Evolutionary conservation across 2,113 vertebrate species (phyloP), one percentile per base, ranked within the genome.

Genomic region (Lipotes vexillifer): DNA sequence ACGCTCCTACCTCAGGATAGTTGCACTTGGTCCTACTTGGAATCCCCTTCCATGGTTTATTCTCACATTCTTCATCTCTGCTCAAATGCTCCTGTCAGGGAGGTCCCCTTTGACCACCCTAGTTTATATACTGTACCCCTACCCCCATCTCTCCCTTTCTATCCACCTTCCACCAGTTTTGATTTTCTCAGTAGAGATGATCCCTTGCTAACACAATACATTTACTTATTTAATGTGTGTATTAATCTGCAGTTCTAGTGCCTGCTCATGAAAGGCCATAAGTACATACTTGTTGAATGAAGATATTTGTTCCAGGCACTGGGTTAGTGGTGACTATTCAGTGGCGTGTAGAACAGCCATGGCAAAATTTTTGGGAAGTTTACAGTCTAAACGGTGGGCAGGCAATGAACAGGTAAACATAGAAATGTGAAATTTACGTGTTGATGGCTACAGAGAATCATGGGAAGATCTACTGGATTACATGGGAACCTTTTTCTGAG

Each of bases 131-230:
- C 12, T 72, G 18, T 46, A 23, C 1, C 3, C 20, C 9, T 52
- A 13, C 10, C 8, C 20, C 49, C 33, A 72, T 29, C 3, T 1
- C 1, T 11, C 20, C 29, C 38, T 36, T 29, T 23, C 65, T 25
- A 3, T 5, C 29, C 1, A 52, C 41, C 17, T 78, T 52, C 33
- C 21, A 72, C 33, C 38, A 77, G 61, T 36, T 90, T 89, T 83
- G 18, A 33, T 95, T 90, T 71, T 94, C 46, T 90, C 63, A 4
- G 5, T 31, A 71, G n/a, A 25, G 55, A 6, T 91, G 33, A 69
- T 10, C 29, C 49, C 59, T 72, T 87, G 68, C 55, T 46, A 77
- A 71, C 38, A 36, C 15, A 75, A 36, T 2, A 27, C 6, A 25
- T 21, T n/a, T 38, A 7, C n/a, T 65, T 81, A 31, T 52, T 49